These are phyloP conservation scores for Invenusta paracnida DNA, from an alignment of 2,888 invertebrate genomes.

Conservation along the genomic window DNA sequence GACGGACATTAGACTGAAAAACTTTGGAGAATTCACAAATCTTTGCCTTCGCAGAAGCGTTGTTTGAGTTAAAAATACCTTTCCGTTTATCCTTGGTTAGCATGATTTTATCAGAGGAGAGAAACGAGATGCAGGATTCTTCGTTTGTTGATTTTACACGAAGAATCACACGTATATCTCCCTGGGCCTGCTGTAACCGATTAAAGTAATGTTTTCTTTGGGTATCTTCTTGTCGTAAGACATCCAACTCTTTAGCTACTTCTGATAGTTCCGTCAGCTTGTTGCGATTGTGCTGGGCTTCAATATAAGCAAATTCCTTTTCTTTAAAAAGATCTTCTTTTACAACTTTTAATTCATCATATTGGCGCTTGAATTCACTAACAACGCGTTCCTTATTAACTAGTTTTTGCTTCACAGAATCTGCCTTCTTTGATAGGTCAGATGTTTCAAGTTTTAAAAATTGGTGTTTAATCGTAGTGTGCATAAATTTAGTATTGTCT, in stretches of 20 bases:
- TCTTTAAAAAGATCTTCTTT: background rate
- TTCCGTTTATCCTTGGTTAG: background rate
- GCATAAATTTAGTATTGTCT: conserved; percentile 8
- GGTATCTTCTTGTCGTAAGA: conserved; percentile 9
- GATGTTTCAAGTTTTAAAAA: conserved; percentile 35
- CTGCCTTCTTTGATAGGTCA: conserved; percentile 33
- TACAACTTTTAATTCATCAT: conserved; percentile 9
- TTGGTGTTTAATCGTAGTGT: conserved; percentile 27
- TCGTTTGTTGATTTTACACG: conserved; percentile 19
- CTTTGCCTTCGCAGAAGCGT: background rate
- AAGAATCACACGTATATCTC: conserved; percentile 13
- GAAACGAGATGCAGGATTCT: conserved; percentile 36
- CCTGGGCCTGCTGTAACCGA: background rate
- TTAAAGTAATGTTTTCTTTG: conserved; percentile 8
- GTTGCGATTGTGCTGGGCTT: background rate
- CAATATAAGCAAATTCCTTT: conserved; percentile 19
- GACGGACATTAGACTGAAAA: background rate
- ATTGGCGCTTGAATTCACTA: conserved; percentile 22
- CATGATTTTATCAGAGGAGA: background rate
- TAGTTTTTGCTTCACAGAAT: conserved; percentile 15
- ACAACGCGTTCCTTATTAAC: conserved; percentile 31
- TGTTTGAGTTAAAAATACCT: background rate
- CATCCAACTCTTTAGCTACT: background rate
- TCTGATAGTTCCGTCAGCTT: conserved; percentile 19
- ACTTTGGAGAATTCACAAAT: conserved; percentile 4